Percentiles rank a stretch among this genome's conserved stretches.
These are phyloP conservation scores for Heliothis virescens DNA, from an alignment of 1,140 invertebrate genomes.

Conservation along the genomic window DNA sequence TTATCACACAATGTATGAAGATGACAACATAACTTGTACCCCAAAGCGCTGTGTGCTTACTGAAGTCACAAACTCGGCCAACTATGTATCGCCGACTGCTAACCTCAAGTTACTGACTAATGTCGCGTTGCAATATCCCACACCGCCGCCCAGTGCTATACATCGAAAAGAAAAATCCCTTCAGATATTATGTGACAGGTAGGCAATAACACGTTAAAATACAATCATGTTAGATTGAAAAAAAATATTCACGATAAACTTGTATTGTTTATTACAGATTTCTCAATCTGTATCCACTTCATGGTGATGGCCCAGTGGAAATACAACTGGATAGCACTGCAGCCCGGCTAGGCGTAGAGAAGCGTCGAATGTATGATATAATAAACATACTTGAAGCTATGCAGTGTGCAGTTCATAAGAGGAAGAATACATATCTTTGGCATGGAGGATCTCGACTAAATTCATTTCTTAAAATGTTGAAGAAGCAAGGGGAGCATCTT, in stretches of 20 bases:
- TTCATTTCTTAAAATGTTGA: slow-evolving; percentile 81
- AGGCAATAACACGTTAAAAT: slow-evolving; percentile 42
- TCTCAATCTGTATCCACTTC: slow-evolving; percentile 86
- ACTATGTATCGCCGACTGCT: slow-evolving; percentile 87
- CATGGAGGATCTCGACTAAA: slow-evolving; percentile 85
- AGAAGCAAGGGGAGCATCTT: slow-evolving; percentile 80
- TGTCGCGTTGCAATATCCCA: slow-evolving; percentile 86
- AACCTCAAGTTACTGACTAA: slow-evolving; percentile 87
- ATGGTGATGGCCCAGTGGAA: slow-evolving; percentile 79
- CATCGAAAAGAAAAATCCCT: slow-evolving; percentile 87
- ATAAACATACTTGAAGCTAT: slow-evolving; percentile 92
- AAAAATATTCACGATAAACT: neutral
- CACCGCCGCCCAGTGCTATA: slow-evolving; percentile 79
- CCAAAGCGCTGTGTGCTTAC: slow-evolving; percentile 86
- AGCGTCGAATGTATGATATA: slow-evolving; percentile 92
- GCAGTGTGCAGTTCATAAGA: slow-evolving; percentile 89
- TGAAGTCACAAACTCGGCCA: slow-evolving; percentile 85
- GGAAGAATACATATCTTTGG: slow-evolving; percentile 88
- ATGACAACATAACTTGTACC: slow-evolving; percentile 83
- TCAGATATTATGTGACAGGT: slow-evolving; percentile 88
- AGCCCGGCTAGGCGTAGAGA: slow-evolving; percentile 87
- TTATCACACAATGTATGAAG: slow-evolving; percentile 84
- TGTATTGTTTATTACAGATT: slow-evolving; percentile 78
- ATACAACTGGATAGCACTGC: slow-evolving; percentile 87
- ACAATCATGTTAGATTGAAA: neutral